Conservation (phyloP, 2,797 vertebrate species). For the Gobio occitaniae region DNA sequence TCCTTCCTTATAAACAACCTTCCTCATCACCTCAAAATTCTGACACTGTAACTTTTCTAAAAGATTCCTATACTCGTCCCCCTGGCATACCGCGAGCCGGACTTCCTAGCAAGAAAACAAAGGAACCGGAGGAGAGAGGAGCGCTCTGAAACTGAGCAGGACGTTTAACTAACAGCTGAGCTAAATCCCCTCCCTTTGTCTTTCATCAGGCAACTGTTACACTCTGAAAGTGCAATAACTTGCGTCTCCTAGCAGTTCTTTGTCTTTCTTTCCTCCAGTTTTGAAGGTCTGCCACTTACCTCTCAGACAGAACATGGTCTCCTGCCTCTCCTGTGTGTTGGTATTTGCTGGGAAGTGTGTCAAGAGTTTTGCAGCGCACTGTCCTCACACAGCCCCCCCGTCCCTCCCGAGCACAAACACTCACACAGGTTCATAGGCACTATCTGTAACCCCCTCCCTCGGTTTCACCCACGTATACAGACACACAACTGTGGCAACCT, state of each 20-base stretch:
- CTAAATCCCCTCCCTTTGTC: slow-evolving; percentile 47
- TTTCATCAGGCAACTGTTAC: slow-evolving; percentile 17
- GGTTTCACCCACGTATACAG: slow-evolving; percentile 49
- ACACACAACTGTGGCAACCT: slow-evolving; percentile 48
- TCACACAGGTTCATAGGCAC: slow-evolving; percentile 59
- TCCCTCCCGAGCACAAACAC: slow-evolving; percentile 40
- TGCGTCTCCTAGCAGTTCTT: slow-evolving; percentile 13
- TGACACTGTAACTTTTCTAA: slow-evolving; percentile 44
- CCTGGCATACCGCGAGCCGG: slow-evolving; percentile 31
- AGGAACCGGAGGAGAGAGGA: slow-evolving; percentile 52
- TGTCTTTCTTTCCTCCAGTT: slow-evolving; percentile 15
- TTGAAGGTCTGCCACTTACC: slow-evolving; percentile 58
- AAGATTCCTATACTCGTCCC: slow-evolving; percentile 23
- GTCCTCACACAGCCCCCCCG: slow-evolving; percentile 54
- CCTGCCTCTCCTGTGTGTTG: slow-evolving; percentile 35
- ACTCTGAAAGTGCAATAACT: slow-evolving; percentile 21
- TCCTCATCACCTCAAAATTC: slow-evolving; percentile 43
- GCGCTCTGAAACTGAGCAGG: slow-evolving; percentile 48
- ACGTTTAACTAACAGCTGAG: slow-evolving; percentile 47
- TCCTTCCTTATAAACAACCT: slow-evolving; percentile 41
- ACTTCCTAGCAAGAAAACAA: slow-evolving; percentile 56
- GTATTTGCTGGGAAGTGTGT: slow-evolving; percentile 52
- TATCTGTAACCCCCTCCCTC: slow-evolving; percentile 44
- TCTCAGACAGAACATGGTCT: slow-evolving; percentile 65
- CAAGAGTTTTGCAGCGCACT: slow-evolving; percentile 45